Evolutionary conservation across 2,888 invertebrate genomes (phyloP).

Genomic region (Glaucopsyche alexis): DNA sequence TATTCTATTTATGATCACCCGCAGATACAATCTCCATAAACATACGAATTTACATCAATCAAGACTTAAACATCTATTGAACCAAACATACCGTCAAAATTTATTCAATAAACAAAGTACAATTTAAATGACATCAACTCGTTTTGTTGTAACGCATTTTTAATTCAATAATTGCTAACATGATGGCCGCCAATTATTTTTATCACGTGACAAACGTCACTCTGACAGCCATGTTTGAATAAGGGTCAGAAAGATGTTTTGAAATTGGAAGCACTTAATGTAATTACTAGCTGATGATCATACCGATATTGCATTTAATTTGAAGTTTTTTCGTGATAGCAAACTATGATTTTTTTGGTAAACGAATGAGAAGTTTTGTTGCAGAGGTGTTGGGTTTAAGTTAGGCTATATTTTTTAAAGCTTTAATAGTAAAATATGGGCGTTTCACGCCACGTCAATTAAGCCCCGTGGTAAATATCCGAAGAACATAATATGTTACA

Average conservation of each 20-base stretch:
- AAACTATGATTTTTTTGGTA: background rate
- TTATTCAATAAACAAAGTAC: slow-evolving; percentile 43
- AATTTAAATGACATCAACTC: slow-evolving; percentile 67
- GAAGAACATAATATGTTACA: too few relatives aligned
- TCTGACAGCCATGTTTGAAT: slow-evolving; percentile 51
- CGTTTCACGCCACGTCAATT: too few relatives aligned
- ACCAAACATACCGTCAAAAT: slow-evolving; percentile 28
- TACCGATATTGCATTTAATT: background rate
- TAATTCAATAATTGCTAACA: slow-evolving; percentile 72
- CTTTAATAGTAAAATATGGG: too few relatives aligned
- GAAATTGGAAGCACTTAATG: slow-evolving; percentile 1
- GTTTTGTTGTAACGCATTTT: slow-evolving; percentile 71
- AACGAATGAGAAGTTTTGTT: background rate
- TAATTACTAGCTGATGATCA: background rate
- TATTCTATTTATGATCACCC: too few relatives aligned
- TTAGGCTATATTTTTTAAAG: too few relatives aligned
- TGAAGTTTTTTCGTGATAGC: background rate
- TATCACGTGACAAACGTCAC: slow-evolving; percentile 77
- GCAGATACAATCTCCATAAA: background rate
- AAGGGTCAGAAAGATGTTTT: slow-evolving; percentile 4
- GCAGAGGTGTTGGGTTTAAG: too few relatives aligned
- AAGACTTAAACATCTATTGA: slow-evolving; percentile 7
- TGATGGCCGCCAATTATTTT: slow-evolving; percentile 64
- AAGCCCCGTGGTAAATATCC: too few relatives aligned
- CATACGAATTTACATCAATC: slow-evolving; percentile 1